Percentiles rank a stretch among this genome's conserved stretches.
Conservation (phyloP, 2,888 invertebrate genomes). For the Tetheella fluctuosa region DNA sequence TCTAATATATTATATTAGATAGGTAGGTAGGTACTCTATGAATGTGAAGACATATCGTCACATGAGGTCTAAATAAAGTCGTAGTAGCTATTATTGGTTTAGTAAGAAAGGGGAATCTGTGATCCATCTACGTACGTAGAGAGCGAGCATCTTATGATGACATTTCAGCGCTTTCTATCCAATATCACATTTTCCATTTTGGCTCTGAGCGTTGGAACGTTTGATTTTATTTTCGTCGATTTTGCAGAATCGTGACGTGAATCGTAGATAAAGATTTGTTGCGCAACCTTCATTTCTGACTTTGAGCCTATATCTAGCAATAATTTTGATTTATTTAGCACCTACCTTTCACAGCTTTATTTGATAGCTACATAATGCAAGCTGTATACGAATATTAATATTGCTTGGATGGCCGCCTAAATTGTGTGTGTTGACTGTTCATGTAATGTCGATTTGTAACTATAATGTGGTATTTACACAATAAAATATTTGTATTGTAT, state of each 20-base stretch:
- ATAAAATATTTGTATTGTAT: too few species aligned
- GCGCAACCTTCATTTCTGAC: conserved; percentile 63
- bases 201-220: conserved; percentile 59
- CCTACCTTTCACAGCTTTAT: not conserved
- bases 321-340: conserved; percentile 41
- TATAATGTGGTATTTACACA: too few species aligned
- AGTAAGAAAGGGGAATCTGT: not conserved
- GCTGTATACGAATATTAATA: not conserved
- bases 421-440: too few species aligned
- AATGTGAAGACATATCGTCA: not conserved
- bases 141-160: conserved; percentile 57
- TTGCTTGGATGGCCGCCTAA: too few species aligned
- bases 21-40: not conserved
- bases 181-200: conserved; percentile 70
- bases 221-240: conserved; percentile 76
- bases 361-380: conserved; percentile 1
- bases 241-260: conserved; percentile 75
- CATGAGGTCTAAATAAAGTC: not conserved
- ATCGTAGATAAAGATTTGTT: conserved; percentile 66
- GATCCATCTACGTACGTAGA: conserved; percentile 22
- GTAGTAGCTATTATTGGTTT: not conserved
- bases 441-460: too few species aligned
- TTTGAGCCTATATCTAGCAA: conserved; percentile 42
- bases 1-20: too few species aligned
- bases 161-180: conserved; percentile 57